Evolutionary conservation across 2,113 vertebrate genomes (phyloP), one percentile per base, ranked within the genome.

Genomic region (Sander lucioperca): DNA sequence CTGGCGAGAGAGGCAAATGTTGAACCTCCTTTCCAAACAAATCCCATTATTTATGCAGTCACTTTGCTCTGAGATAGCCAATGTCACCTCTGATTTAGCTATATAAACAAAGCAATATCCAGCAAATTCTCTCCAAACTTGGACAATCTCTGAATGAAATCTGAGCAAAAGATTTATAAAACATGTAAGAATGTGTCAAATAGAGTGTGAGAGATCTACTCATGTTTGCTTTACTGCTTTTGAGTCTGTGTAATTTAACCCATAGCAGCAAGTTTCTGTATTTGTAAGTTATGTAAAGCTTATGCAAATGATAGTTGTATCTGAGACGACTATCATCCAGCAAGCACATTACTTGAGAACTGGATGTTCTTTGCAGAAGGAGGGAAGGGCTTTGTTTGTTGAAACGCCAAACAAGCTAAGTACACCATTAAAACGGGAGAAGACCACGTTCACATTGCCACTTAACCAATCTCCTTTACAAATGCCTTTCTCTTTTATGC

Each of bases 341-440:
- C 51, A 23, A 82, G 71, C 66, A 57, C 25, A 27, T 78, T 59
- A 76, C 43, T 45, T 59, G 27, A 73, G 76, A 70, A 86, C 79
- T 53, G 63, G 48, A 71, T 84, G 88, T 61, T 87, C 66, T 62
- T 63, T 53, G 19, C 53, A 53, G 73, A 27, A 36, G 19, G 39
- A 74, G 64, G 80, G 86, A 85, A 84, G 80, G 57, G 75, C 72
- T 87, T 84, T 91, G 86, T 93, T 94, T 94, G 90, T 82, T 78
- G 59, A 82, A 78, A 89, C 6, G 83, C 74, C 76, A 89, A 88
- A 85, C 84, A 75, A 84, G 50, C 53, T 81, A 85, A 91, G 85
- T 33, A 83, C 74, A 81, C 72, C 36, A 89, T 92, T 92, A 84
- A 89, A 91, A 78, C 43, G 13, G 57, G 47, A 33, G 81, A 75